phyloP scores from a whole-genome alignment of 2,888 invertebrate species.

The Anthophora plumipes region DNA sequence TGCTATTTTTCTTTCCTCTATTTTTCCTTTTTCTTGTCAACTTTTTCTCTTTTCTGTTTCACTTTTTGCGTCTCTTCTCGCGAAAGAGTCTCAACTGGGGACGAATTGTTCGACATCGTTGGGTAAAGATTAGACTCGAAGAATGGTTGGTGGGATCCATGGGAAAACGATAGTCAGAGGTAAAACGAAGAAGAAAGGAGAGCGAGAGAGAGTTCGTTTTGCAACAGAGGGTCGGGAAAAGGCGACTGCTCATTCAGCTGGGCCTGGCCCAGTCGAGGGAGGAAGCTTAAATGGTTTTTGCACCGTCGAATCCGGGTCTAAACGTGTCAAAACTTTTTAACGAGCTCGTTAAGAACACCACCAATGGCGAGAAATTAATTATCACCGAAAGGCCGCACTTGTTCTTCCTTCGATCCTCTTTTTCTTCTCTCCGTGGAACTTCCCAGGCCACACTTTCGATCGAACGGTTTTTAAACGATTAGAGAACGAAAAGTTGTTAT shows the following conservation, averaged over 20 bases:
- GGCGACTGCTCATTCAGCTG: constrained; percentile 59
- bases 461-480: constrained; percentile 40
- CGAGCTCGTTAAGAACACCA: constrained; percentile 75
- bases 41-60: neutral
- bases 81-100: neutral
- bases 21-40: neutral
- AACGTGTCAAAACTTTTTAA: constrained; percentile 78
- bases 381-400: constrained; percentile 55
- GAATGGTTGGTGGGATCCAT: constrained; percentile 9
- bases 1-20: constrained; percentile 4
- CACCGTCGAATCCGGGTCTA: constrained; percentile 59
- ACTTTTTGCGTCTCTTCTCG: neutral
- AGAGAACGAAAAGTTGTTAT: constrained; percentile 37
- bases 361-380: constrained; percentile 73
- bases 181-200: neutral
- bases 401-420: neutral
- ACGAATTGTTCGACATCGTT: neutral
- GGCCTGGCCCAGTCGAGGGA: constrained; percentile 33
- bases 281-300: constrained; percentile 73
- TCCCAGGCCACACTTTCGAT: constrained; percentile 31
- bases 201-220: constrained; percentile 22
- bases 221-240: constrained; percentile 30
- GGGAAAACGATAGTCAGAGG: neutral
- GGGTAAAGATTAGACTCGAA: constrained; percentile 2
- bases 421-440: constrained; percentile 15